Conservation (phyloP, 1,140 invertebrate species). For the Pentalonia nigronervosa region DNA sequence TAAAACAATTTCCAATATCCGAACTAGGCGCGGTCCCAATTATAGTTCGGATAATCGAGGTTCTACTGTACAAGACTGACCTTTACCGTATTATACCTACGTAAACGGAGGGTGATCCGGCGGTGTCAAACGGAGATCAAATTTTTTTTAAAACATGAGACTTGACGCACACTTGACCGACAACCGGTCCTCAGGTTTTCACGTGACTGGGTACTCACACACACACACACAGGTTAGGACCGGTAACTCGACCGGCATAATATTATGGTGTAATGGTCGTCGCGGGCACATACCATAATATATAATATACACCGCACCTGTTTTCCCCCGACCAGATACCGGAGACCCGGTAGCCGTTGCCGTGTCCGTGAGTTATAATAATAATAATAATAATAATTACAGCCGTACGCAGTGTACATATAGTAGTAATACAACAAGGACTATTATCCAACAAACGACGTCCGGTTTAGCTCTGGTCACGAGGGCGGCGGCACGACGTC, state of each 20-base stretch:
- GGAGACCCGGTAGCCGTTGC: slow-evolving; percentile 4
- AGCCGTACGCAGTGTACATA: not conserved
- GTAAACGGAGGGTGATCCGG: not conserved
- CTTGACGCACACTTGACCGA: not conserved
- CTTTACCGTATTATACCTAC: no score
- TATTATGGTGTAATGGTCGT: not conserved
- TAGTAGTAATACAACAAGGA: not conserved
- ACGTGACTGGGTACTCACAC: not conserved
- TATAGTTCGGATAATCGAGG: no score
- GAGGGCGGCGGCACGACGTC: not conserved
- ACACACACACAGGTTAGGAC: not conserved
- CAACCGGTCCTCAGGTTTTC: not conserved
- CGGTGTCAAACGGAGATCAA: not conserved
- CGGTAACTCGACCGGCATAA: not conserved
- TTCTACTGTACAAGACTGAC: no score
- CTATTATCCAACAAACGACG: not conserved
- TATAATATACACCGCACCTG: not conserved
- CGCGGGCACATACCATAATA: not conserved
- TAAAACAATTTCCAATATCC: no score
- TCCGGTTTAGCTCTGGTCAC: slow-evolving; percentile 21
- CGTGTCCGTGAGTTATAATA: not conserved
- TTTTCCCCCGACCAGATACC: not conserved
- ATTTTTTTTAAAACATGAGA: not conserved
- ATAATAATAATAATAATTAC: not conserved
- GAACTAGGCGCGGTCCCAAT: no score